Evolutionary conservation across 2,888 invertebrate species (phyloP).

Genomic region (Erebia palarica): DNA sequence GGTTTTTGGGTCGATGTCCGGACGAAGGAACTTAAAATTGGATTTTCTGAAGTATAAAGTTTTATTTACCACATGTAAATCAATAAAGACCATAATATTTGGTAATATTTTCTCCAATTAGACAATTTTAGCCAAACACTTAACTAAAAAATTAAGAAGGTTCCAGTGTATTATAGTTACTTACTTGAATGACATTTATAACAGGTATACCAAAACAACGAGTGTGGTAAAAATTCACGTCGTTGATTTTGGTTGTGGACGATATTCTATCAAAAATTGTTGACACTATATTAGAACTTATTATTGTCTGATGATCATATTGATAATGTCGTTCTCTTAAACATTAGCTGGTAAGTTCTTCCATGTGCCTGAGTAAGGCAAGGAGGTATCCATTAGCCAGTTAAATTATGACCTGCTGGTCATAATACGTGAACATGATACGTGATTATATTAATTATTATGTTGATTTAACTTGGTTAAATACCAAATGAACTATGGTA

Average conservation of each 20-base stretch:
- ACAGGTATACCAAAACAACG: background rate
- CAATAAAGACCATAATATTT: slow-evolving; percentile 24
- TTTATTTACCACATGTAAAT: slow-evolving; percentile 52
- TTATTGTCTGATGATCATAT: too few species aligned
- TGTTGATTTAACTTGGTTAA: too few species aligned
- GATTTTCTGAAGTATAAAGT: slow-evolving; percentile 71
- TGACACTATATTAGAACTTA: too few species aligned
- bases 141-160: background rate
- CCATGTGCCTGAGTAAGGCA: too few species aligned
- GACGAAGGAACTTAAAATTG: slow-evolving; percentile 76
- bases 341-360: too few species aligned
- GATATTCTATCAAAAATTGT: background rate
- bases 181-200: background rate
- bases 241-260: background rate
- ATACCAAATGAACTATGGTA: too few species aligned
- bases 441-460: too few species aligned
- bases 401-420: too few species aligned
- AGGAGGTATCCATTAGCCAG: too few species aligned
- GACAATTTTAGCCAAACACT: background rate
- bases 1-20: slow-evolving; percentile 81
- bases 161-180: background rate
- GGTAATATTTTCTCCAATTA: background rate
- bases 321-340: too few species aligned
- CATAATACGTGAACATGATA: too few species aligned
- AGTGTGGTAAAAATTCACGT: background rate